Percentiles rank a stretch among this genome's conserved stretches.
Conservation (phyloP, 1,140 invertebrate species). For the Lasaia peninsularis region DNA sequence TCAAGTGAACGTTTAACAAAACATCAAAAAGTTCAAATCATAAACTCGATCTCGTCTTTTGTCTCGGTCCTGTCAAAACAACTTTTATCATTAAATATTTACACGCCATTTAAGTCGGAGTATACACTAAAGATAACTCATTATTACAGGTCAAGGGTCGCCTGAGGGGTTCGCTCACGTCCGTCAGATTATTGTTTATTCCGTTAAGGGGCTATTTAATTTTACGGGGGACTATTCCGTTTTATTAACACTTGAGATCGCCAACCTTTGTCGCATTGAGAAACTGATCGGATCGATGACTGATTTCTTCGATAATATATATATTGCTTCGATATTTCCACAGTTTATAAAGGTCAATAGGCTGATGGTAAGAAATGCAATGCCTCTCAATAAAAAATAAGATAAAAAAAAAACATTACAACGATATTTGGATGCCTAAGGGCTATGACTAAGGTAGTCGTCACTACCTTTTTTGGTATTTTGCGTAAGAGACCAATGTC, state of each 20-base stretch:
- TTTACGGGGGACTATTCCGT: background rate
- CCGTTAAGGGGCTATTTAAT: background rate
- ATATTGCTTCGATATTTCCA: no score
- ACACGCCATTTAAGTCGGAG: slow-evolving; percentile 35
- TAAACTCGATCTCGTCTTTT: slow-evolving; percentile 1
- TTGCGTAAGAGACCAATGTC: no score
- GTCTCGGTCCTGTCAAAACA: slow-evolving; percentile 7
- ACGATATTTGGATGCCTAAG: no score
- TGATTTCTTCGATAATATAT: no score
- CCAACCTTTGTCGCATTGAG: no score
- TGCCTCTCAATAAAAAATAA: no score
- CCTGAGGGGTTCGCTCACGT: background rate
- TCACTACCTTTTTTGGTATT: no score
- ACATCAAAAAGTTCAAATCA: background rate
- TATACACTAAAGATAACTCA: slow-evolving; percentile 10
- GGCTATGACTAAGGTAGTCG: no score
- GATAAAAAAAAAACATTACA: no score
- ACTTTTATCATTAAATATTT: slow-evolving; percentile 36
- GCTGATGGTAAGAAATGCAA: no score
- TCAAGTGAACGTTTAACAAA: background rate
- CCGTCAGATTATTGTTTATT: slow-evolving; percentile 1
- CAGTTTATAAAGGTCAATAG: no score
- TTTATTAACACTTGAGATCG: slow-evolving; percentile 2
- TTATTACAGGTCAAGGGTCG: slow-evolving; percentile 10
- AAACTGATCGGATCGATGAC: no score